phyloP scores from a whole-genome alignment of 2,797 vertebrate species.

The Peromyscus attwateri region DNA sequence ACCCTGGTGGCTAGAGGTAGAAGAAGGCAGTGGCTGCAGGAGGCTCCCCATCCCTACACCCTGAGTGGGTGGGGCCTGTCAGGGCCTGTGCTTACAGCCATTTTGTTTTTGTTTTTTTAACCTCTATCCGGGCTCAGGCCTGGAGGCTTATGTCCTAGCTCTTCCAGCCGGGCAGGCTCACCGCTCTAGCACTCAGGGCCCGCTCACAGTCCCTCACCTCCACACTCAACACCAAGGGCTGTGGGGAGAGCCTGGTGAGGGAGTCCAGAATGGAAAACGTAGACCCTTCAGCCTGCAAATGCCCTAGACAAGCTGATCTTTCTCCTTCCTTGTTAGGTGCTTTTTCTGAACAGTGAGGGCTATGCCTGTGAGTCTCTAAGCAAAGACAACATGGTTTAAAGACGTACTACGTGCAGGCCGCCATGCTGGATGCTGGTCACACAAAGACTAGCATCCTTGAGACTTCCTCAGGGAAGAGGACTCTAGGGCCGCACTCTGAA shows the following conservation, averaged over 20 bases:
- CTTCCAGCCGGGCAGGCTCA: background rate
- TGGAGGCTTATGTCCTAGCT: background rate
- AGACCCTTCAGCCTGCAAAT: background rate
- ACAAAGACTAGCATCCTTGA: background rate
- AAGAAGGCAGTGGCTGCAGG: background rate
- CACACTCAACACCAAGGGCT: background rate
- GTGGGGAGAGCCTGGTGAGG: background rate
- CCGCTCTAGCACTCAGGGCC: no score
- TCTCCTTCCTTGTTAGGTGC: background rate
- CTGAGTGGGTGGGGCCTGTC: background rate
- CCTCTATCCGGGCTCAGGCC: no score
- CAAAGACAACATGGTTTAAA: background rate
- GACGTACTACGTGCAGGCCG: background rate
- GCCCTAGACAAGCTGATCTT: background rate
- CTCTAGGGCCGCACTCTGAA: background rate
- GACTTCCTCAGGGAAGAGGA: background rate
- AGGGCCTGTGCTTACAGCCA: background rate
- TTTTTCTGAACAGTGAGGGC: background rate
- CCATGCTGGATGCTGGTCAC: background rate
- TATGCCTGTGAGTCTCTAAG: background rate
- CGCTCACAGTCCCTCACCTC: background rate
- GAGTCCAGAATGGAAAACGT: background rate
- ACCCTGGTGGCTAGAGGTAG: background rate
- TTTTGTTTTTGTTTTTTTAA: background rate
- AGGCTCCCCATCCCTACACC: background rate